Base-by-base conservation (phyloP, 2,888 invertebrate genomes). In the Trachelus tabidus region DNA sequence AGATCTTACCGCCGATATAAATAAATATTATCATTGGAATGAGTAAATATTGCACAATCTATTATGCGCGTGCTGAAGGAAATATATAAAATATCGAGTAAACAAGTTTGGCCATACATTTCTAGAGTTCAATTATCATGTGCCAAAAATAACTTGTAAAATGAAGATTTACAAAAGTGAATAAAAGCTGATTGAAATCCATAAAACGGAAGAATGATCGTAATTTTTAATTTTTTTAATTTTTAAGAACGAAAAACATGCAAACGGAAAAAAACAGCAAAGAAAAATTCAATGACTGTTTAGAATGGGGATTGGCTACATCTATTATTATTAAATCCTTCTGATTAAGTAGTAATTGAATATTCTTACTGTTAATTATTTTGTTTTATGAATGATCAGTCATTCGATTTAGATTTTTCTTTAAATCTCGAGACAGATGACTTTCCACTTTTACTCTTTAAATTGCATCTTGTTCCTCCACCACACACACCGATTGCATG, bases 11-110 rank as follows among this genome's bases (percentile, higher is more conserved):
- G 71, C 31, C 34, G 31, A 40, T 77, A 73, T 56, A 79, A 79
- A 80, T 82, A 84, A 85, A 83, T 83, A 84, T 81, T 82, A 83
- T 80, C 77, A 79, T 80, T 82, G 79, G 80, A 83, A 83, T 83
- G 83, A 83, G 84, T 84, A 81, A 84, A 82, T 79, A 80, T 83
- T 77, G 69, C 73, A 76, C 76, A 34, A 76, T 34, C 71, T 33
- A 34, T 34, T 74, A 34, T 74, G 37, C 74, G 30, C 23, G 56
- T 56, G 56, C 56, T 56, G 56, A 56, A 56, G 56, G 23, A 56
- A 56, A 9, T 23, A 56, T 23, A 56, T 40, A 23, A 56, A 23
- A 56, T 40, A 40, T 23, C 56, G 56, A 56, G 56, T 56, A 56
- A 56, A 23, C 6, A 56, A 2, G 23, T 23, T 56, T 56, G 23